Evolutionary conservation across 2,888 invertebrate species (phyloP), one percentile per base, ranked within the genome.

Genomic region (Diarsia rubi): DNA sequence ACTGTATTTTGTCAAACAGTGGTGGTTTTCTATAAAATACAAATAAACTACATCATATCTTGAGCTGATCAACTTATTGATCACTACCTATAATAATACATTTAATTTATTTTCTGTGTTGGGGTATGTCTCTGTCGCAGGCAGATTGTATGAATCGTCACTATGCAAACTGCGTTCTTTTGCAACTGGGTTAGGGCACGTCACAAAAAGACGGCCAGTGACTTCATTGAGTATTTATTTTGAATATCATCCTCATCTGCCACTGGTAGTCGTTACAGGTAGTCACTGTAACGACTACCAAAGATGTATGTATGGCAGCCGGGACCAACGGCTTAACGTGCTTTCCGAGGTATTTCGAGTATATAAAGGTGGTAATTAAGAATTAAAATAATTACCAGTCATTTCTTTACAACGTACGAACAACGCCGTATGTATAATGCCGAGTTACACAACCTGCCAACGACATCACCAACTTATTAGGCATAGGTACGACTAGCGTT

Each of bases 1-100:
- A 31, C 19, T 31, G 45, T 62, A 31, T 42, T 52, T 44, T 31
- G 31, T 57, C 37, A 27, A 85, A 85, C 83, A 84, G 83, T 84
- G 83, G 83, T 84, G 85, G 84, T 85, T 69, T 24, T 31, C 21
- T 45, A 19, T 21, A 64, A 45, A 62, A 37, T 37, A 37, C 37
- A 57, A 47, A 3, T n/a, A 24, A 63, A 37, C 37, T 37, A 37
- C 37, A 37, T 37, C 14, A 14, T 14, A 37, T 6, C 3, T 42
- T 59, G 24, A 54, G 14, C 6, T 1, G n/a, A 52, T 52, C 4
- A 52, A 52, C 52, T 4, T n/a, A n/a, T 11, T 52, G 3, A 52
- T n/a, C 11, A 49, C n/a, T 49, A n/a, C n/a, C n/a, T n/a, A n/a
- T 49, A 49, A n/a, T 49, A 21, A 11, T n/a, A 49, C n/a, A n/a